These are phyloP conservation scores for Lymantria monacha DNA, from an alignment of 2,888 invertebrate species.

Conservation along the genomic window DNA sequence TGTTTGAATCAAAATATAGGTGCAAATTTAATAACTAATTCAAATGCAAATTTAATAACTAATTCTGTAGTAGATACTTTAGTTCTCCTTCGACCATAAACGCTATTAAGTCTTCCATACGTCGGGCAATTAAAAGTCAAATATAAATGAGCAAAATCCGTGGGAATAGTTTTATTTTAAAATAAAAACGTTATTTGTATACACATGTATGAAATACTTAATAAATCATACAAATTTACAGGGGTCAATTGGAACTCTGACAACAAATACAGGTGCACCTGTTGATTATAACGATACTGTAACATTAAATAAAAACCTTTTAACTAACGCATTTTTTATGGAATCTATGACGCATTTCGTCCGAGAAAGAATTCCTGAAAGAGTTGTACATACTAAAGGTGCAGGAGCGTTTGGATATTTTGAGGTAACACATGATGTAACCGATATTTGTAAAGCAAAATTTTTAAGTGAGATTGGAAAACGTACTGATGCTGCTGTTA, in stretches of 20 bases:
- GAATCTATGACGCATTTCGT: slow-evolving; percentile 90
- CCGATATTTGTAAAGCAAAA: slow-evolving; percentile 87
- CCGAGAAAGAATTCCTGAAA: slow-evolving; percentile 94
- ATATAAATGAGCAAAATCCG: too few species aligned
- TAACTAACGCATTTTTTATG: slow-evolving; percentile 89
- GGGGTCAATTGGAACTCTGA: slow-evolving; percentile 52
- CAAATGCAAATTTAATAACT: too few species aligned
- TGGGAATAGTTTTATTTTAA: too few species aligned
- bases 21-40: too few species aligned
- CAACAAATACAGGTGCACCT: slow-evolving; percentile 89
- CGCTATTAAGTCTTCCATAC: too few species aligned
- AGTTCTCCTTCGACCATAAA: too few species aligned
- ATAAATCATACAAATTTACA: not conserved
- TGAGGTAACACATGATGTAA: slow-evolving; percentile 71
- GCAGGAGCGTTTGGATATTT: slow-evolving; percentile 91
- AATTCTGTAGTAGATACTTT: too few species aligned
- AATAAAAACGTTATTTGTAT: too few species aligned
- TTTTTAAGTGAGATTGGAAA: slow-evolving; percentile 88
- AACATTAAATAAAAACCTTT: slow-evolving; percentile 88
- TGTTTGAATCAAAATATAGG: too few species aligned
- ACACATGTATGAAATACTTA: too few species aligned
- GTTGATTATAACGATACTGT: slow-evolving; percentile 84
- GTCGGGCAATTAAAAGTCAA: too few species aligned
- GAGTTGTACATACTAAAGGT: slow-evolving; percentile 96
- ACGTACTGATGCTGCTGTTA: slow-evolving; percentile 87